Conservation (phyloP, 1,140 invertebrate genomes). For the Mya arenaria region DNA sequence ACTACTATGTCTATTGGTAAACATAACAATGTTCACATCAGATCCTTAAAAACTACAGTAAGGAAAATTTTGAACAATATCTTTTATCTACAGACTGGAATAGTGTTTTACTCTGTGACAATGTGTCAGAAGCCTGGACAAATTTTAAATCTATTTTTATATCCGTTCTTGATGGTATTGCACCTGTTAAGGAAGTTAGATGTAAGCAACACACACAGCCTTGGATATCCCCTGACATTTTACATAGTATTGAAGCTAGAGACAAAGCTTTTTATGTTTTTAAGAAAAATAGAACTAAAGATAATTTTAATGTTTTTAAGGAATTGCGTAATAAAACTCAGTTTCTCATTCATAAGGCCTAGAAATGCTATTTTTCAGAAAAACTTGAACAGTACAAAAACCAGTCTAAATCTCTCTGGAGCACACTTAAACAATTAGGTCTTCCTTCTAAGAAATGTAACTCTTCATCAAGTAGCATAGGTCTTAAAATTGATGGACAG, state of each 20-base stretch:
- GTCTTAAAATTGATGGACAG: no score
- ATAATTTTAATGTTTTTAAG: background rate
- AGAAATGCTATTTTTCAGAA: background rate
- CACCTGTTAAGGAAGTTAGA: background rate
- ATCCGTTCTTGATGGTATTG: background rate
- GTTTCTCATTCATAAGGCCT: background rate
- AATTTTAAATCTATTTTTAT: slow-evolving; percentile 1
- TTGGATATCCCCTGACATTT: background rate
- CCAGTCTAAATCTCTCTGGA: background rate
- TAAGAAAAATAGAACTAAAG: background rate
- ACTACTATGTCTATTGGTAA: background rate
- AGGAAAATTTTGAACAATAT: background rate
- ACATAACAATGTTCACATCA: background rate
- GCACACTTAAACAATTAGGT: no score
- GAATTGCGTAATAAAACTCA: background rate
- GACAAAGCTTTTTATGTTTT: slow-evolving; percentile 1
- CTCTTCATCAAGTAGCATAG: no score
- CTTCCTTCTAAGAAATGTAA: no score
- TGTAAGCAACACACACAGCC: background rate
- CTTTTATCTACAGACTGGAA: slow-evolving; percentile 21
- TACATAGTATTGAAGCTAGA: no score
- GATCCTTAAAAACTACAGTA: slow-evolving; percentile 30
- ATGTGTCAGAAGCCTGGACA: slow-evolving; percentile 6
- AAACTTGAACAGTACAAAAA: background rate
- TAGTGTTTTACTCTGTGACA: background rate